Evolutionary conservation across 2,888 invertebrate species (phyloP).

Genomic region (Lithophane ornitopus): DNA sequence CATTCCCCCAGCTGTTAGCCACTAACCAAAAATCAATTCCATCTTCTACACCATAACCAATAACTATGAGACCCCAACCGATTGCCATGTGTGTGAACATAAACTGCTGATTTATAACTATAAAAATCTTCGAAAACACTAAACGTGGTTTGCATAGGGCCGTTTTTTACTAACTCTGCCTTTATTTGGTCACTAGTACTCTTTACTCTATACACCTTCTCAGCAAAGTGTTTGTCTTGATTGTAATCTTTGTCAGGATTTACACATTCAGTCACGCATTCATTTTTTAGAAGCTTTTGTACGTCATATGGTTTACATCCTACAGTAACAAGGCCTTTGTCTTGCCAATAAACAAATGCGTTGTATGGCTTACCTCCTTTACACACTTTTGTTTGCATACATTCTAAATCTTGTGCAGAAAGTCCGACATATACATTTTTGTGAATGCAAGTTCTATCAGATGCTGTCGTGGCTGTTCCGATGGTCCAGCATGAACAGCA

Average conservation of each 20-base stretch:
- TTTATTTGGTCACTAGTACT: slow-evolving; percentile 31
- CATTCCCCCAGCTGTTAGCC: slow-evolving; percentile 42
- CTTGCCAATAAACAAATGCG: slow-evolving; percentile 31
- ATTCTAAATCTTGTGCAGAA: slow-evolving; percentile 52
- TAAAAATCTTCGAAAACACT: slow-evolving; percentile 12
- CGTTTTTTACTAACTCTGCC: slow-evolving; percentile 47
- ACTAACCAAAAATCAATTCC: slow-evolving; percentile 51
- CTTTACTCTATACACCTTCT: slow-evolving; percentile 15
- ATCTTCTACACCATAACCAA: slow-evolving; percentile 57
- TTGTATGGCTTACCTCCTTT: rapidly evolving
- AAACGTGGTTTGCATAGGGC: slow-evolving; percentile 40
- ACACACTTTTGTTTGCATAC: neutral
- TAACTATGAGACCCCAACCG: neutral
- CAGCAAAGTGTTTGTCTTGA: slow-evolving; percentile 46
- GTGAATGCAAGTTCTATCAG: slow-evolving; percentile 60
- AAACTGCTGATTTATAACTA: slow-evolving; percentile 3
- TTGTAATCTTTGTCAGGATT: slow-evolving; percentile 3
- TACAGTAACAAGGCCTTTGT: slow-evolving; percentile 31
- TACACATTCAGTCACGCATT: slow-evolving; percentile 15
- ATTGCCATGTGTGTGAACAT: slow-evolving; percentile 26
- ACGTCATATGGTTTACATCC: slow-evolving; percentile 55
- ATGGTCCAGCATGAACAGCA: slow-evolving; percentile 58
- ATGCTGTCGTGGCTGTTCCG: slow-evolving; percentile 42
- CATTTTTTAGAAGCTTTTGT: neutral
- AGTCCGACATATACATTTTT: slow-evolving; percentile 35